A percentile compares a stretch with the other conserved stretches of the same genome.
Conservation (phyloP, 2,113 vertebrate genomes). For the Sinocyclocheilus rhinocerous region DNA sequence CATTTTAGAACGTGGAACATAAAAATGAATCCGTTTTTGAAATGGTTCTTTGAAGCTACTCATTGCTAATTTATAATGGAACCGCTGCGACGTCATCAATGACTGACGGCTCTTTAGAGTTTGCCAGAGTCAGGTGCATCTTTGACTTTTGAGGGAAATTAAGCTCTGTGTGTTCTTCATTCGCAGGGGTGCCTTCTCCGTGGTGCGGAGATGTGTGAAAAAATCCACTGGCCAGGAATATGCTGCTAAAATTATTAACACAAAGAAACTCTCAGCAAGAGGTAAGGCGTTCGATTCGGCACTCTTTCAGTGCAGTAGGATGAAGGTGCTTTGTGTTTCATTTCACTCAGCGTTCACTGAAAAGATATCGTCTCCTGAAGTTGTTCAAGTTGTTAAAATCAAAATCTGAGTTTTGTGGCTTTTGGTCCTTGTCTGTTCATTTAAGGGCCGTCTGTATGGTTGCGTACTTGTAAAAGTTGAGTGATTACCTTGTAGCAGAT, state of each 20-base stretch:
- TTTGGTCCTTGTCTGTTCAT: neutral
- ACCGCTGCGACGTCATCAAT: constrained; percentile 10
- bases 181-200: constrained; percentile 97
- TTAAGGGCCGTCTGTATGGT: neutral
- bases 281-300: constrained; percentile 74
- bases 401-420: neutral
- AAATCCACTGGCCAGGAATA: constrained; percentile 96
- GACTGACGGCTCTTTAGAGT: constrained; percentile 31
- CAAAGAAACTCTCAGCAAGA: constrained; percentile 98
- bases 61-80: constrained; percentile 10
- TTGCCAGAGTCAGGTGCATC: constrained; percentile 6
- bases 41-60: neutral
- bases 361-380: neutral
- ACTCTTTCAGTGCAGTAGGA: neutral
- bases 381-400: neutral
- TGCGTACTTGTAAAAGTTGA: neutral
- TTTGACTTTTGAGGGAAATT: constrained; percentile 10
- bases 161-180: constrained; percentile 65
- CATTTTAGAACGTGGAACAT: neutral
- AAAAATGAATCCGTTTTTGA: no score
- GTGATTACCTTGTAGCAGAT: neutral
- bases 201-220: constrained; percentile 99
- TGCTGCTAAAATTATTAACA: constrained; percentile 99
- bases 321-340: neutral
- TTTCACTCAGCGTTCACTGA: neutral